These are phyloP conservation scores for Heteromurus nitidus DNA, from an alignment of 2,888 invertebrate genomes.

Conservation along the genomic window DNA sequence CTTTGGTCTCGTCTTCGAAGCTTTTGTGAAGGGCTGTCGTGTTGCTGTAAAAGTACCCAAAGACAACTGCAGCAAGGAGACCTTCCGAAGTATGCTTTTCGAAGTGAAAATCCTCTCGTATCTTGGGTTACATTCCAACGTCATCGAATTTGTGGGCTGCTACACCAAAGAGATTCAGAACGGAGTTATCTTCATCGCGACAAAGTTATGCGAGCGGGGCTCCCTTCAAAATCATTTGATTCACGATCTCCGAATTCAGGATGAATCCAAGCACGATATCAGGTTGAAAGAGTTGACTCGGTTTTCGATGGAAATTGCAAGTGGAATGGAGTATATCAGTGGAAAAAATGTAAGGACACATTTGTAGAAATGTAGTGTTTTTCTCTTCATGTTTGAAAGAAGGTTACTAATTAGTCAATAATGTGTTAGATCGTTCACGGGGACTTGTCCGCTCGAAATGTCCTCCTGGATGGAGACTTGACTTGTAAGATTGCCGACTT, in stretches of 20 bases:
- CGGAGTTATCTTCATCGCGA: slow-evolving; percentile 5
- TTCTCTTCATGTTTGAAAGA: not conserved
- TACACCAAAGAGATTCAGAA: slow-evolving; percentile 7
- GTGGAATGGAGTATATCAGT: slow-evolving; percentile 16
- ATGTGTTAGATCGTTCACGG: not conserved
- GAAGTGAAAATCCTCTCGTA: slow-evolving; percentile 21
- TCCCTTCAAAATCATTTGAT: not conserved
- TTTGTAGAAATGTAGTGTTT: too few relatives aligned
- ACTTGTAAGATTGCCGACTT: slow-evolving; percentile 8
- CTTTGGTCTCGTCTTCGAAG: not conserved
- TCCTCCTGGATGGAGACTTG: not conserved
- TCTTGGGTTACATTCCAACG: slow-evolving; percentile 8
- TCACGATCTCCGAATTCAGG: too few relatives aligned
- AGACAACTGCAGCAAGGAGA: not conserved
- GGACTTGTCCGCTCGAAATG: not conserved
- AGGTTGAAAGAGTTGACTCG: not conserved
- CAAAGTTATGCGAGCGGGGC: not conserved
- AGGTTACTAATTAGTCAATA: not conserved
- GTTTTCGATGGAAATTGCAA: slow-evolving; percentile 13
- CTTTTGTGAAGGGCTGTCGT: not conserved
- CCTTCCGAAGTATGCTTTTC: not conserved
- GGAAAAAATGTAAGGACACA: not conserved
- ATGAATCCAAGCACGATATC: too few relatives aligned
- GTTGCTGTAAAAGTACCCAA: slow-evolving; percentile 1
- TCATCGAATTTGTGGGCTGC: slow-evolving; percentile 7